These are phyloP conservation scores for Hucho hucho DNA, from an alignment of 2,113 vertebrate species.

Conservation along the genomic window DNA sequence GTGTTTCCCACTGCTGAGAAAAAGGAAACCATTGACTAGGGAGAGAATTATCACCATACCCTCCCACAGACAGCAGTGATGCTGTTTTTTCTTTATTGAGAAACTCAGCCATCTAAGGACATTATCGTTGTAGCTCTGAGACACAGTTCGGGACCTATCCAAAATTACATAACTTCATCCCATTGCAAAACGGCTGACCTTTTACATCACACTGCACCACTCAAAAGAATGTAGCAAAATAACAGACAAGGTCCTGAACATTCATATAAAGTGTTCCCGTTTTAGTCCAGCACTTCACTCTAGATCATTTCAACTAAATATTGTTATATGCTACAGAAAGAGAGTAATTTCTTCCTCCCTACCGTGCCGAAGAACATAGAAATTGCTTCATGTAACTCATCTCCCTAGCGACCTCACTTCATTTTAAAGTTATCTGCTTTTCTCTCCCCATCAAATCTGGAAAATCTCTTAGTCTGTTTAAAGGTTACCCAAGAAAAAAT, in stretches of 20 bases:
- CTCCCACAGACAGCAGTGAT: slow-evolving; percentile 15
- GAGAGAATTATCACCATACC: slow-evolving; percentile 22
- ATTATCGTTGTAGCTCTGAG: slow-evolving; percentile 9
- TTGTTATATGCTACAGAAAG: slow-evolving; percentile 39
- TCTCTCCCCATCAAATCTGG: slow-evolving; percentile 29
- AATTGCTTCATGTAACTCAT: slow-evolving; percentile 53
- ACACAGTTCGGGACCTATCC: slow-evolving; percentile 18
- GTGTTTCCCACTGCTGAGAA: slow-evolving; percentile 40
- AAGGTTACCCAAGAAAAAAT: slow-evolving; percentile 55
- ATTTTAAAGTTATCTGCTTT: slow-evolving; percentile 31
- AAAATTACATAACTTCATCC: slow-evolving; percentile 34
- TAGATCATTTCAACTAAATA: slow-evolving; percentile 43
- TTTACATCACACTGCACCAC: slow-evolving; percentile 10
- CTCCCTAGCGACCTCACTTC: slow-evolving; percentile 52
- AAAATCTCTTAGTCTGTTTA: slow-evolving; percentile 52
- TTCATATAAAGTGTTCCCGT: neutral
- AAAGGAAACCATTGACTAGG: neutral
- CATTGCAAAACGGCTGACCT: slow-evolving; percentile 21
- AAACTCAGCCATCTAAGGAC: slow-evolving; percentile 12
- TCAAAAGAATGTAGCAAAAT: slow-evolving; percentile 5
- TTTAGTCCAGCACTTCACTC: slow-evolving; percentile 12
- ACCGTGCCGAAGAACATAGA: slow-evolving; percentile 35
- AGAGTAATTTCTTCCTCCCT: slow-evolving; percentile 41
- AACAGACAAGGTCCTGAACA: slow-evolving; percentile 1
- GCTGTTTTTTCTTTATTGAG: slow-evolving; percentile 29